phyloP scores from a whole-genome alignment of 2,113 vertebrate genomes.

The Tympanuchus pallidicinctus region DNA sequence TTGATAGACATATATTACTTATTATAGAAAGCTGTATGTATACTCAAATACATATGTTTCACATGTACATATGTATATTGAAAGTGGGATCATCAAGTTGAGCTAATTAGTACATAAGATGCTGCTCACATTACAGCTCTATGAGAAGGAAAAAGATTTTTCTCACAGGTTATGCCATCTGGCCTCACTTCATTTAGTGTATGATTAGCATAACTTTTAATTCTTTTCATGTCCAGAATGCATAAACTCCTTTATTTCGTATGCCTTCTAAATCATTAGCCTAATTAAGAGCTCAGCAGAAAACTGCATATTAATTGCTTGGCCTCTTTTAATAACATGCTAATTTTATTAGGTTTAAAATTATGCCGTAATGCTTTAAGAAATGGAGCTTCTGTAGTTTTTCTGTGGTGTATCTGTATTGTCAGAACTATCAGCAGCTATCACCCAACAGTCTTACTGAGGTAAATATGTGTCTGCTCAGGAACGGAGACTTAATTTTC shows the following conservation, averaged over 20 bases:
- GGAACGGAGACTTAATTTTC: neutral
- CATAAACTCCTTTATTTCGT: slow-evolving; percentile 50
- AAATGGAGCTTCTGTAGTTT: neutral
- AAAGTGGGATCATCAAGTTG: slow-evolving; percentile 57
- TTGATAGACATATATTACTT: neutral
- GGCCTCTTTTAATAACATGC: neutral
- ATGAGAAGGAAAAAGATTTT: slow-evolving; percentile 56
- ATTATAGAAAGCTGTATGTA: slow-evolving; percentile 30
- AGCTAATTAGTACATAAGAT: slow-evolving; percentile 60
- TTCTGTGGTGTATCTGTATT: neutral
- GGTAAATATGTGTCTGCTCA: neutral
- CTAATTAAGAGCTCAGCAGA: slow-evolving; percentile 40
- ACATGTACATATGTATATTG: slow-evolving; percentile 1
- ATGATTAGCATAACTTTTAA: slow-evolving; percentile 65
- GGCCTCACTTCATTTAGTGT: slow-evolving; percentile 67
- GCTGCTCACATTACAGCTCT: slow-evolving; percentile 68
- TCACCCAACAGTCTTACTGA: neutral
- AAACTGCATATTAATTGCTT: neutral
- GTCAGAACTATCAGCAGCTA: neutral
- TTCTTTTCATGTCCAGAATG: slow-evolving; percentile 55
- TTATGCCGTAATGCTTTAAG: slow-evolving; percentile 4
- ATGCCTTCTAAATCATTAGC: slow-evolving; percentile 11
- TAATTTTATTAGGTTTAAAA: slow-evolving; percentile 21
- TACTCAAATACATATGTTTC: slow-evolving; percentile 12
- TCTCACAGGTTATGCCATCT: slow-evolving; percentile 76